Base-by-base conservation (phyloP, 2,113 vertebrate genomes). In the Callorhinus ursinus region DNA sequence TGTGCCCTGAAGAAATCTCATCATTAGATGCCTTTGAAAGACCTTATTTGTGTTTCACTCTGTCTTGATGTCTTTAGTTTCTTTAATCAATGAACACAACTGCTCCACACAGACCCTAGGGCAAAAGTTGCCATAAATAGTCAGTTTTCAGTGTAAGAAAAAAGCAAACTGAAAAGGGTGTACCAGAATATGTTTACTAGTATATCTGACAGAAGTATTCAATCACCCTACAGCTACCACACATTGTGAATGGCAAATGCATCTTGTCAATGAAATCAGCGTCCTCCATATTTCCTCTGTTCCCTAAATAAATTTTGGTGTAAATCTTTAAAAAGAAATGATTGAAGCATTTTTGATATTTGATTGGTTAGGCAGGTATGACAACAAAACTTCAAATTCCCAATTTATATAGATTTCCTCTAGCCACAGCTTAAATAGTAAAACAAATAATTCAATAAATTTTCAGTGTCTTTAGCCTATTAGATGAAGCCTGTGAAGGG, bases 81-180 rank as follows among this genome's bases (percentile, higher is more conserved):
- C 46, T 98, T 97, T 97, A 98, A 98, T 99, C 98, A 96, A 97
- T 98, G 83, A 98, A 98, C 92, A 97, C 84, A 96, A 97, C 94
- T 96, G 71, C 33, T 98, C 21, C 96, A 94, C 72, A 94, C 5
- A 83, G 83, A 72, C 96, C 97, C 88, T 79, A 69, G 98, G 97
- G 98, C 97, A 96, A 59, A 79, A 97, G 65, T 94, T 98, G 90
- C 96, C 82, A 97, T 77, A 93, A 91, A 98, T 71, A 95, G 96
- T 80, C 80, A 96, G 63, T 96, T 98, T 84, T 57, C 61, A 96
- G 63, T 8, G 31, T 90, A 93, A 76, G 63, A 87, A 65, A 88
- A 96, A 98, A 95, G 22, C 51, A 61, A n/a, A 79, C 46, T 46
- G 80, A 79, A 90, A 96, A 95, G 14, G 1, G 12, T 90, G 5